Conservation (phyloP, 1,140 invertebrate species). For the Cotesia typhae region DNA sequence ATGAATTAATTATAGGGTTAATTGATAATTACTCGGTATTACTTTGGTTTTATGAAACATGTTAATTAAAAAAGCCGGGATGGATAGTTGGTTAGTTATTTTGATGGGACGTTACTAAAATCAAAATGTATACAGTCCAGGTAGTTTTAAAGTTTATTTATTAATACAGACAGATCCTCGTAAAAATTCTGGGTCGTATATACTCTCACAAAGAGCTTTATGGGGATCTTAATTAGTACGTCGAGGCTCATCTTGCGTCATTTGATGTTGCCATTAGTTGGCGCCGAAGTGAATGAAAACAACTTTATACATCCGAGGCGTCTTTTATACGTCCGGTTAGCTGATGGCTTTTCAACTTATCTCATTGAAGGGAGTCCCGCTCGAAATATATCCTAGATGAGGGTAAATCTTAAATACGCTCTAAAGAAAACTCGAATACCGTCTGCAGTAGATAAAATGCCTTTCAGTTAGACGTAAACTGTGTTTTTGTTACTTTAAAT, state of each 20-base stretch:
- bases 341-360: conserved; percentile 27
- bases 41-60: background rate
- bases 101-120: conserved; percentile 32
- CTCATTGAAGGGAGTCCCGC: conserved; percentile 14
- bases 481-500: background rate
- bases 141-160: conserved; percentile 51
- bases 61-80: too few species aligned
- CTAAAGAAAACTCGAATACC: conserved; percentile 25
- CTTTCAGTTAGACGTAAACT: background rate
- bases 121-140: conserved; percentile 26
- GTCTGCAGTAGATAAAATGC: conserved; percentile 30
- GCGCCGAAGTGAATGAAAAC: conserved; percentile 24
- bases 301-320: conserved; percentile 31
- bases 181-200: conserved; percentile 39
- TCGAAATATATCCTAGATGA: conserved; percentile 29
- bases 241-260: conserved; percentile 38
- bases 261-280: conserved; percentile 31
- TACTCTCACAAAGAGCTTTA: conserved; percentile 31
- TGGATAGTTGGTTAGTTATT: too few species aligned
- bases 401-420: conserved; percentile 17
- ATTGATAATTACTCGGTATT: background rate
- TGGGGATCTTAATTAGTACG: conserved; percentile 46
- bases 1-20: background rate
- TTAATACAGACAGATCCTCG: conserved; percentile 54
- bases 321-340: conserved; percentile 13